These are phyloP conservation scores for Apogon talboti DNA, from an alignment of 2,797 vertebrate species.

Conservation along the genomic window DNA sequence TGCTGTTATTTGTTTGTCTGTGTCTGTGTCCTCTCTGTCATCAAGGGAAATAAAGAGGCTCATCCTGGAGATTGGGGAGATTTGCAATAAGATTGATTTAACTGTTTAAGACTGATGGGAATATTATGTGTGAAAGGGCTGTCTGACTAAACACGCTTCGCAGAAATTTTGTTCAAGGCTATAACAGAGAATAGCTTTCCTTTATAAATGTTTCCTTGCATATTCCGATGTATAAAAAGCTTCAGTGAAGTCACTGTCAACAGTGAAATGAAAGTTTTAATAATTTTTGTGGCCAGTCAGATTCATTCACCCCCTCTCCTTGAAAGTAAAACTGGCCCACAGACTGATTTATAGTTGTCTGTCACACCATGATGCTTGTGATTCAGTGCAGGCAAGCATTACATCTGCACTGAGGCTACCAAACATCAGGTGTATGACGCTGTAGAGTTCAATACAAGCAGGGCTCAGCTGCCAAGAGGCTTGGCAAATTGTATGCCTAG, in stretches of 20 bases:
- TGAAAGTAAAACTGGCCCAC: slow-evolving; percentile 44
- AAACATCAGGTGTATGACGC: slow-evolving; percentile 58
- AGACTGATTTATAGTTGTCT: slow-evolving; percentile 59
- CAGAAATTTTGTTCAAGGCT: slow-evolving; percentile 5
- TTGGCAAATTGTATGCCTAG: slow-evolving; percentile 47
- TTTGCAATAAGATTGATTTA: slow-evolving; percentile 61
- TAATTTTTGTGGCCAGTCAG: slow-evolving; percentile 32
- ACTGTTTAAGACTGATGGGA: slow-evolving; percentile 52
- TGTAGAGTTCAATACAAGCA: slow-evolving; percentile 49
- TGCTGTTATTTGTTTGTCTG: slow-evolving; percentile 63
- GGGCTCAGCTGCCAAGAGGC: slow-evolving; percentile 61
- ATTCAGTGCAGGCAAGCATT: slow-evolving; percentile 59
- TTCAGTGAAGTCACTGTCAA: slow-evolving; percentile 21
- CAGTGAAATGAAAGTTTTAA: slow-evolving; percentile 24
- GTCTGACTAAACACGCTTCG: slow-evolving; percentile 41
- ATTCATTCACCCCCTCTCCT: slow-evolving; percentile 14
- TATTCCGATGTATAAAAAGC: slow-evolving; percentile 18
- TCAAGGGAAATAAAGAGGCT: slow-evolving; percentile 53
- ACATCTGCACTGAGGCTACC: slow-evolving; percentile 45
- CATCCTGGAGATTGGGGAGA: slow-evolving; percentile 39
- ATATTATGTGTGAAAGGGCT: slow-evolving; percentile 44
- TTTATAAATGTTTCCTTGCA: slow-evolving; percentile 5
- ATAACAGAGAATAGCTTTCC: background rate
- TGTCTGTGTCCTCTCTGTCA: slow-evolving; percentile 46
- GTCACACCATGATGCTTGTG: slow-evolving; percentile 50